Conservation (phyloP, 2,113 vertebrate species). For the Cyprinodon brontotheroides region DNA sequence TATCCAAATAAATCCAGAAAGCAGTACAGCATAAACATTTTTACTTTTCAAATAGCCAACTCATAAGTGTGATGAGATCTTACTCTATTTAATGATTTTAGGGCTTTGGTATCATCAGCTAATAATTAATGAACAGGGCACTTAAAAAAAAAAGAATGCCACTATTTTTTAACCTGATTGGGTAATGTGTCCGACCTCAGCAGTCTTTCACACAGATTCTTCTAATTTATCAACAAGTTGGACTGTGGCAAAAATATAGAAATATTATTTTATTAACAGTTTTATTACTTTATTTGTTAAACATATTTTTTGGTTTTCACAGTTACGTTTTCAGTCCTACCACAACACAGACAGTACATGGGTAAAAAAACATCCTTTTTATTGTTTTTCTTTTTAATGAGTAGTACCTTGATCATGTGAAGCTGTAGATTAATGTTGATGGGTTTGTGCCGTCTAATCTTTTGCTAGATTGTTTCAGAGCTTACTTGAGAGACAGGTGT, state of each 20-base stretch:
- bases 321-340: no score
- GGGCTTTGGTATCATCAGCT: slow-evolving; percentile 65
- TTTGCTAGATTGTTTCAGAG: no score
- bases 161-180: slow-evolving; percentile 36
- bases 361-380: no score
- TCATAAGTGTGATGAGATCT: slow-evolving; percentile 74
- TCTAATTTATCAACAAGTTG: neutral
- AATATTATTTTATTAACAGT: neutral
- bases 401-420: no score
- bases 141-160: slow-evolving; percentile 32
- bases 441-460: no score
- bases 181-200: neutral
- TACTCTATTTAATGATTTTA: slow-evolving; percentile 54
- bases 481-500: neutral
- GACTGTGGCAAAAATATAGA: neutral
- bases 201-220: neutral
- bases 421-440: no score
- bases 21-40: slow-evolving; percentile 56
- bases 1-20: slow-evolving; percentile 53
- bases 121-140: slow-evolving; percentile 65
- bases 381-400: no score
- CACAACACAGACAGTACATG: no score
- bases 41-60: slow-evolving; percentile 70
- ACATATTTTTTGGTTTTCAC: neutral
- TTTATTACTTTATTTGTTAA: neutral